Percentiles rank a stretch among this genome's conserved stretches.
These are phyloP conservation scores for Aleiodes leptofemur DNA, from an alignment of 2,888 invertebrate genomes.

Conservation along the genomic window DNA sequence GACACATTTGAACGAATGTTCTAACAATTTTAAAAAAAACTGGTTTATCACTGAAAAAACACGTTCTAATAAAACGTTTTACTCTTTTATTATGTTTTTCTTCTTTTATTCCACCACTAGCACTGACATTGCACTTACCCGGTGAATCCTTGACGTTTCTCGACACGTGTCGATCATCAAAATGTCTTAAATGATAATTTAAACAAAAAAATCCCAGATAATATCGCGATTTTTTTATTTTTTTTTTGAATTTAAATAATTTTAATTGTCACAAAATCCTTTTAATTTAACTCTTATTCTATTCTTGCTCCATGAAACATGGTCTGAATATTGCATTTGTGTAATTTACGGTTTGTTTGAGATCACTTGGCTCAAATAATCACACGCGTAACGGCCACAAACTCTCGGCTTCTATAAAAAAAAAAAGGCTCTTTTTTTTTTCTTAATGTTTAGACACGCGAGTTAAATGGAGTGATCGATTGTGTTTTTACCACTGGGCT, in stretches of 20 bases:
- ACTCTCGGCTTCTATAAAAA: constrained; percentile 5
- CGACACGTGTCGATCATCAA: constrained; percentile 21
- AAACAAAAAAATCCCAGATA: not conserved
- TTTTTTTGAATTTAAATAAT: too few relatives aligned
- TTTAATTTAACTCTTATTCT: constrained; percentile 27
- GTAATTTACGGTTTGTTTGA: constrained; percentile 16
- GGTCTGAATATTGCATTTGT: constrained; percentile 24
- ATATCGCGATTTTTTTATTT: too few relatives aligned
- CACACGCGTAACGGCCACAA: constrained; percentile 16
- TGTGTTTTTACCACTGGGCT: not conserved
- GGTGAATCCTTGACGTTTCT: constrained; percentile 10
- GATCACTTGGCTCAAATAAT: constrained; percentile 24
- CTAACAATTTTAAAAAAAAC: constrained; percentile 22
- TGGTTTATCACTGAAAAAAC: constrained; percentile 18
- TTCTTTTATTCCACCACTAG: not conserved
- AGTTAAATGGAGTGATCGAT: constrained; percentile 25
- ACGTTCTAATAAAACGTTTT: constrained; percentile 4
- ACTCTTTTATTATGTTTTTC: not conserved
- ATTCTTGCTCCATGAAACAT: constrained; percentile 29
- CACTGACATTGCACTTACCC: constrained; percentile 16
- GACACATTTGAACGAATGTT: not conserved
- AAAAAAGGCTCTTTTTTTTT: constrained; percentile 2
- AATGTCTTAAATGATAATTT: not conserved
- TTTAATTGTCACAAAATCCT: not conserved
- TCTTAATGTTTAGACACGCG: constrained; percentile 17